These are phyloP conservation scores for Exocentrus adspersus DNA, from an alignment of 2,888 invertebrate species.

Conservation along the genomic window DNA sequence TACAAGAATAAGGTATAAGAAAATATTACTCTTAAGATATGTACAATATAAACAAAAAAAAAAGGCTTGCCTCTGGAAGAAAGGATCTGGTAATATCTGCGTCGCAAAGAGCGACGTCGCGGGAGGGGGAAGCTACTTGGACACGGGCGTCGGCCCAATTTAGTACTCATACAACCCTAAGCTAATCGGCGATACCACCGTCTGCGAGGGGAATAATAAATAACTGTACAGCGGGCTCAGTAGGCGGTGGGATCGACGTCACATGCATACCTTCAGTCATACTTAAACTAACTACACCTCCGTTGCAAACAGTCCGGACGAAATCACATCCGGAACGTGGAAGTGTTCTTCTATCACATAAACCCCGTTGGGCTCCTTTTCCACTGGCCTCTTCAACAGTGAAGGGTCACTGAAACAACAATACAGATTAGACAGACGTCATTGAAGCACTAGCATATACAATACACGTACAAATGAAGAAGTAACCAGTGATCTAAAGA, in stretches of 20 bases:
- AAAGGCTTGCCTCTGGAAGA: conserved; percentile 41
- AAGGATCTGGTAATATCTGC: conserved; percentile 46
- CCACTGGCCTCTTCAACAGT: conserved; percentile 75
- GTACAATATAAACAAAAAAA: conserved; percentile 58
- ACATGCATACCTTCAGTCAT: conserved; percentile 42
- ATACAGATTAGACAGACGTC: conserved; percentile 5
- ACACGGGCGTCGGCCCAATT: conserved; percentile 49
- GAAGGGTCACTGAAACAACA: conserved; percentile 72
- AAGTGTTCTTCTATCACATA: conserved; percentile 83
- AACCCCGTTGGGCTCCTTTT: conserved; percentile 69
- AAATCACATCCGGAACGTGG: conserved; percentile 69
- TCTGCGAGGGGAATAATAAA: conserved; percentile 54
- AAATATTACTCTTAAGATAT: conserved; percentile 47
- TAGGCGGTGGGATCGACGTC: conserved; percentile 46
- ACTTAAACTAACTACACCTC: conserved; percentile 70
- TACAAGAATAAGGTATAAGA: conserved; percentile 36
- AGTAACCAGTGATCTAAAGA: too few relatives aligned
- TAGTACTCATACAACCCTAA: conserved; percentile 54
- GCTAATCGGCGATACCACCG: conserved; percentile 51
- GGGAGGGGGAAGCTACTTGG: conserved; percentile 49
- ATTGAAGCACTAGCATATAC: not conserved
- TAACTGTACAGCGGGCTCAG: conserved; percentile 58
- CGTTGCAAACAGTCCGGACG: conserved; percentile 74
- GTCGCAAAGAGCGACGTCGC: conserved; percentile 49
- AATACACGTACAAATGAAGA: too few relatives aligned